phyloP scores from a whole-genome alignment of 2,797 vertebrate genomes.

The Chaetophractus vellerosus region DNA sequence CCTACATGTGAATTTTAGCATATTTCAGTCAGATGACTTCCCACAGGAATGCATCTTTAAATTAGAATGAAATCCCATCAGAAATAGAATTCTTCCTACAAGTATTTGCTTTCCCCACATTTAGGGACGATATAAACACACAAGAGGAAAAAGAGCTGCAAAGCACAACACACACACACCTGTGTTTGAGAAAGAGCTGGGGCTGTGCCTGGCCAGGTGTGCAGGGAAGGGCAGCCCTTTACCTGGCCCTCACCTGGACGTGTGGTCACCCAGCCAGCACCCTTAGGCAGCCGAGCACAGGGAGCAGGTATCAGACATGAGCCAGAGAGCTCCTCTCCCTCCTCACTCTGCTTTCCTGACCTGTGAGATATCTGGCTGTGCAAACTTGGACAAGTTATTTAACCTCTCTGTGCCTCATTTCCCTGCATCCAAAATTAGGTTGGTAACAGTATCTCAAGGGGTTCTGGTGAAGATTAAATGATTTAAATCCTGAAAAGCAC shows the following conservation, averaged over 20 bases:
- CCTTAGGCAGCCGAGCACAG: neutral
- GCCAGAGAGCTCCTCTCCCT: neutral
- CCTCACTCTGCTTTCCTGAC: neutral
- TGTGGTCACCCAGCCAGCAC: neutral
- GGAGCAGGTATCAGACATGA: neutral
- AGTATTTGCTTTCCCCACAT: neutral
- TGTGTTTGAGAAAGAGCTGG: neutral
- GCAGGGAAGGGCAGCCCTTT: neutral
- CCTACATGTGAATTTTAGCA: neutral
- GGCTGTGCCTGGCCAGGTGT: neutral
- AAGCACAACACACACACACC: neutral
- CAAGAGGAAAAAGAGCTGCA: neutral
- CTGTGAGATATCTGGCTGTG: neutral
- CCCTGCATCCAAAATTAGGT: neutral
- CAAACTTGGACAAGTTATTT: neutral
- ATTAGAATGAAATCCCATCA: neutral
- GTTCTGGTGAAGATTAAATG: neutral
- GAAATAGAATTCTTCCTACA: neutral
- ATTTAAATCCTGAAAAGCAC: too few species aligned
- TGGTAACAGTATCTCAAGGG: too few species aligned
- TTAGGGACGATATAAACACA: neutral
- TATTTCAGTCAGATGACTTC: neutral
- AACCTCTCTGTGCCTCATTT: neutral
- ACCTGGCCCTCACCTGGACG: neutral
- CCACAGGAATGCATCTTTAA: neutral